phyloP scores from a whole-genome alignment of 1,140 invertebrate genomes.

The Papilio glaucus region DNA sequence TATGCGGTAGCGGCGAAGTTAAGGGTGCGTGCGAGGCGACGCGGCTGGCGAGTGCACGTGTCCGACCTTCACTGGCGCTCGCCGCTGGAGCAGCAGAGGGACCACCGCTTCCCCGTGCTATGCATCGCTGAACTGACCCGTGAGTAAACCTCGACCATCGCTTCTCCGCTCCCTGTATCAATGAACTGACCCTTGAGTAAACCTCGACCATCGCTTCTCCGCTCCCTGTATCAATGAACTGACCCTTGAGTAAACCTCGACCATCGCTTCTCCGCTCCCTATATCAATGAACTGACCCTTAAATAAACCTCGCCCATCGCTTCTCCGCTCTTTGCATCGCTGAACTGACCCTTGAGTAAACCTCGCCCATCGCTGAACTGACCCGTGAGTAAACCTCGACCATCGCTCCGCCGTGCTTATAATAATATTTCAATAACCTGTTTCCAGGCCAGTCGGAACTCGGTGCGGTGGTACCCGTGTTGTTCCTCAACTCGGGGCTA shows the following conservation, averaged over 20 bases:
- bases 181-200: slow-evolving; percentile 87
- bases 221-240: slow-evolving; percentile 90
- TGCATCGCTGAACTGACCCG: slow-evolving; percentile 89
- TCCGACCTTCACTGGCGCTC: slow-evolving; percentile 89
- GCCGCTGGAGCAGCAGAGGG: slow-evolving; percentile 86
- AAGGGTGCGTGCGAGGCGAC: slow-evolving; percentile 84
- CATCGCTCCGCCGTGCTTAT: slow-evolving; percentile 85
- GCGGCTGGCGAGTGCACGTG: slow-evolving; percentile 88
- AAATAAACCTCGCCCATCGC: slow-evolving; percentile 51
- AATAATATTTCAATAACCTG: neutral
- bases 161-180: slow-evolving; percentile 89
- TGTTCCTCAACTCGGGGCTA: slow-evolving; percentile 90
- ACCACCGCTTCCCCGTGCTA: slow-evolving; percentile 89
- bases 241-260: slow-evolving; percentile 81
- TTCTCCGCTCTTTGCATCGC: slow-evolving; percentile 90
- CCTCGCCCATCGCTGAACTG: no score
- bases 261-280: slow-evolving; percentile 86
- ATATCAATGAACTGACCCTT: slow-evolving; percentile 89
- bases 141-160: slow-evolving; percentile 62
- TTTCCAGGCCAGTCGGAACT: slow-evolving; percentile 87
- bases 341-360: no score
- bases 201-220: slow-evolving; percentile 79
- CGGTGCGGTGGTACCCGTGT: slow-evolving; percentile 88
- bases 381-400: no score
- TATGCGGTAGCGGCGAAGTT: slow-evolving; percentile 86